A percentile compares a stretch with the other conserved stretches of the same genome.
These are phyloP conservation scores for Tachyglossus aculeatus DNA, from an alignment of 2,797 vertebrate genomes.

Conservation along the genomic window DNA sequence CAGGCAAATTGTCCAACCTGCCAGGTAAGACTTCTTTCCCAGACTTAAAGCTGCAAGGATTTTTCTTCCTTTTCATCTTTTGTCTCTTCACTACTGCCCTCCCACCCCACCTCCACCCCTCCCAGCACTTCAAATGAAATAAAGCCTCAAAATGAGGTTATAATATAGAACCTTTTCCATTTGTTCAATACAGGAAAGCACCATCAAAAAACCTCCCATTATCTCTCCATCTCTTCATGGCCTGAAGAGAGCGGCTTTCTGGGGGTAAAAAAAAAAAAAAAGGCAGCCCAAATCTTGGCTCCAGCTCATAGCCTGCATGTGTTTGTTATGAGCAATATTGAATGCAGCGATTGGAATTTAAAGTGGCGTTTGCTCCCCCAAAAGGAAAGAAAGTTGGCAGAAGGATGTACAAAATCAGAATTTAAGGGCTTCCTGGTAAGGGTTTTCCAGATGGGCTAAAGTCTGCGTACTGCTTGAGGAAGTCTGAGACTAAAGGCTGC, in stretches of 20 bases:
- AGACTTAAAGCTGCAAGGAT: not conserved
- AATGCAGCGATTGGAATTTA: slow-evolving; percentile 9
- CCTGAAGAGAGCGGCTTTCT: not conserved
- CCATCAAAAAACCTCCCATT: too few relatives aligned
- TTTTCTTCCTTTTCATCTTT: slow-evolving; percentile 2
- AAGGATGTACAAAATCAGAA: not conserved
- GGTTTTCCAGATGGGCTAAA: too few relatives aligned
- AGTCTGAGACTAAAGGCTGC: too few relatives aligned
- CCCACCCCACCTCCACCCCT: not conserved
- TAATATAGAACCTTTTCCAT: not conserved
- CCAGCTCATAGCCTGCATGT: not conserved
- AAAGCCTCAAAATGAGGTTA: not conserved
- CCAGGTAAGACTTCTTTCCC: slow-evolving; percentile 6
- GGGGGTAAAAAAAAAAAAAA: not conserved
- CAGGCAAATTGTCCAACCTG: slow-evolving; percentile 10
- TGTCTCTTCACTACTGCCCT: not conserved
- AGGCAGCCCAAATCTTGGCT: not conserved
- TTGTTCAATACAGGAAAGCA: not conserved
- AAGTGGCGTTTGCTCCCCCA: not conserved
- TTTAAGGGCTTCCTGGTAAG: too few relatives aligned
- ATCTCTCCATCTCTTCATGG: not conserved
- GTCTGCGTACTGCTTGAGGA: too few relatives aligned
- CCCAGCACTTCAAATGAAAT: not conserved
- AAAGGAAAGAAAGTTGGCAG: not conserved
- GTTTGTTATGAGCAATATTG: not conserved